Conservation (phyloP, 2,797 vertebrate genomes). For the Pangasius mekongensis region DNA sequence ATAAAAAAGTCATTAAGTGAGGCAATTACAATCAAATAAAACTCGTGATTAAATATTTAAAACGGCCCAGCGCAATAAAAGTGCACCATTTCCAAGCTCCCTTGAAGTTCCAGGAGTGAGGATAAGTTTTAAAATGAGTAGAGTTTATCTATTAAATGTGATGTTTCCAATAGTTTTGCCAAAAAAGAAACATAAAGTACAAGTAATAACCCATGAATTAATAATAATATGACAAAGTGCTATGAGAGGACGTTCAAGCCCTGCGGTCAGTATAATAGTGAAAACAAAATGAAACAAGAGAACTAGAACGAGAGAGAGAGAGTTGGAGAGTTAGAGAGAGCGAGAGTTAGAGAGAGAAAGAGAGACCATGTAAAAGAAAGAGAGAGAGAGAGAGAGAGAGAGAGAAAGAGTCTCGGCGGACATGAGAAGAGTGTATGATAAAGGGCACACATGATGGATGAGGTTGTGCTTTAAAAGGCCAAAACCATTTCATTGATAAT, state of each 20-base stretch:
- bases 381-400: constrained; percentile 8
- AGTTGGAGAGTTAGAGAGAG: constrained; percentile 14
- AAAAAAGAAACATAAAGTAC: constrained; percentile 14
- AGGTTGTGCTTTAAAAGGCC: constrained; percentile 58
- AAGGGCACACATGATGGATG: constrained; percentile 61
- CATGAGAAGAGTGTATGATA: constrained; percentile 41
- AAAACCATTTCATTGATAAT: constrained; percentile 59
- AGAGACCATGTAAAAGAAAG: neutral
- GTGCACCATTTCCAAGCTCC: neutral
- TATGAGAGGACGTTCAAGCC: constrained; percentile 33
- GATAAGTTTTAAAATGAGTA: neutral
- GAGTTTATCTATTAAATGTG: constrained; percentile 32
- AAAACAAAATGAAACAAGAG: constrained; percentile 25
- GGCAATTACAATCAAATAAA: constrained; percentile 22
- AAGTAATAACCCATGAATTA: constrained; percentile 40
- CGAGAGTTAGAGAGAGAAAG: constrained; percentile 13
- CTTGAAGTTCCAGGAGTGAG: neutral
- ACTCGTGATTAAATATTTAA: constrained; percentile 13
- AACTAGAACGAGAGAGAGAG: neutral
- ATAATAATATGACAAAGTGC: constrained; percentile 29
- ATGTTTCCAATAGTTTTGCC: neutral
- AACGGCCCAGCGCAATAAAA: neutral
- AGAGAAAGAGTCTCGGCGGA: constrained; percentile 16
- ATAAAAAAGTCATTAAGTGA: constrained; percentile 26
- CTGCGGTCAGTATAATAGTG: constrained; percentile 34